Evolutionary conservation across 2,888 invertebrate species (phyloP), one percentile per base, ranked within the genome.

Genomic region (Catocala sponsa): DNA sequence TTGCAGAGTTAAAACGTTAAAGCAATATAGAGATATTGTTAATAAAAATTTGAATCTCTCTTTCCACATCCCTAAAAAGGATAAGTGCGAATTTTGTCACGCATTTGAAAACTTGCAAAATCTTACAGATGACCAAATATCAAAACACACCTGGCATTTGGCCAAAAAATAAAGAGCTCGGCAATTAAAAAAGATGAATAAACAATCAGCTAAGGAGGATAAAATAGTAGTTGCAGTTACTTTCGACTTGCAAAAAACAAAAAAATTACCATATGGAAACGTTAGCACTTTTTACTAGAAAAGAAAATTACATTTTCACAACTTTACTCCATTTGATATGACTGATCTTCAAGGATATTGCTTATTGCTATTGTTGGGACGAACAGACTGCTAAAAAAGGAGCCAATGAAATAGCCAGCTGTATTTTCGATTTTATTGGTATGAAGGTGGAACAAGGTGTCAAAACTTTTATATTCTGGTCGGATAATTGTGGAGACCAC

Each of bases 351-450:
- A 55, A 38, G 51, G 55, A 2, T n/a, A n/a, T n/a, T n/a, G n/a
- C n/a, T n/a, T 49, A 44, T 55, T 60, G 55, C 32, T 55, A 60
- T 32, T 44, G 41, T 43, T 61, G 55, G 60, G n/a, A 61, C 25
- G 49, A 55, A 44, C 50, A 50, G 13, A 55, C 38, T 55, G 51
- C 50, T 11, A 61, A 51, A 51, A 61, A 55, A 46, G 55, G 51
- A 38, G 50, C 55, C 1, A 61, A 44, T 41, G 60, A 59, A 53
- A 61, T 52, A 41, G 56, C 50, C 15, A 56, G 61, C 25, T 61
- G 56, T 48, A 13, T 62, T 15, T 52, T 47, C 5, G 43, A 54
- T 52, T 56, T 62, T 25, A 59, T 56, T 52, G 9, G 15, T 38
- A 33, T 48, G 49, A 56, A 62, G 41, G 35, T 53, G 9, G 10